These are phyloP conservation scores for Cyprinus carpio DNA, from an alignment of 2,113 vertebrate genomes.

Conservation along the genomic window DNA sequence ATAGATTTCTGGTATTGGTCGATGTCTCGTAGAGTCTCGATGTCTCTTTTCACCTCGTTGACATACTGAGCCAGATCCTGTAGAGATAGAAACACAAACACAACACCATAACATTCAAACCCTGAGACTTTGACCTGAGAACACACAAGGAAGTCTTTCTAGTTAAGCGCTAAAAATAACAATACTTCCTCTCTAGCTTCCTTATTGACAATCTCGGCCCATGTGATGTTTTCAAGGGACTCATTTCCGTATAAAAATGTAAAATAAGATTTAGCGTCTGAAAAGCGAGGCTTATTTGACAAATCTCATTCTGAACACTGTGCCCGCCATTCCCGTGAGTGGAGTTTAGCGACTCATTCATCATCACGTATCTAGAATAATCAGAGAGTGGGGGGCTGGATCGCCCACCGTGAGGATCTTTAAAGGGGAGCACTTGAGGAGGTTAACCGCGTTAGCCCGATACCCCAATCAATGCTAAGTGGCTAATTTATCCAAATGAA, in stretches of 20 bases:
- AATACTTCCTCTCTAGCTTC: slow-evolving; percentile 5
- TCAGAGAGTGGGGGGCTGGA: slow-evolving; percentile 30
- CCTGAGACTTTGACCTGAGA: background rate
- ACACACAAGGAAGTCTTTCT: slow-evolving; percentile 8
- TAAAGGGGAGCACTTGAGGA: slow-evolving; percentile 41
- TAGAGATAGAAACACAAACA: slow-evolving; percentile 52
- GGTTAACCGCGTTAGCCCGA: slow-evolving; percentile 53
- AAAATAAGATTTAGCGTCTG: background rate
- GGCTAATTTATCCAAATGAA: slow-evolving; percentile 62
- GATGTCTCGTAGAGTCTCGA: slow-evolving; percentile 94
- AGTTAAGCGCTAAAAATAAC: background rate
- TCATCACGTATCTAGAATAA: slow-evolving; percentile 28
- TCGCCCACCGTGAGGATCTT: slow-evolving; percentile 22
- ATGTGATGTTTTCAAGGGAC: slow-evolving; percentile 32
- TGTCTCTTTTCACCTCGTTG: slow-evolving; percentile 98
- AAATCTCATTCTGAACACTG: slow-evolving; percentile 8
- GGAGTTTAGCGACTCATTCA: slow-evolving; percentile 37
- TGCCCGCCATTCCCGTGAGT: background rate
- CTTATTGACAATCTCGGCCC: background rate
- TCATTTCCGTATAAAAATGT: background rate
- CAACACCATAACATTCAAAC: background rate
- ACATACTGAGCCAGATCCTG: slow-evolving; percentile 98
- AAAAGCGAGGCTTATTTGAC: slow-evolving; percentile 16
- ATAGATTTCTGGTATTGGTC: slow-evolving; percentile 95
- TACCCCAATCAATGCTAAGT: slow-evolving; percentile 60